Base-by-base conservation (phyloP, 1,140 invertebrate species). In the Cryptotermes secundus region DNA sequence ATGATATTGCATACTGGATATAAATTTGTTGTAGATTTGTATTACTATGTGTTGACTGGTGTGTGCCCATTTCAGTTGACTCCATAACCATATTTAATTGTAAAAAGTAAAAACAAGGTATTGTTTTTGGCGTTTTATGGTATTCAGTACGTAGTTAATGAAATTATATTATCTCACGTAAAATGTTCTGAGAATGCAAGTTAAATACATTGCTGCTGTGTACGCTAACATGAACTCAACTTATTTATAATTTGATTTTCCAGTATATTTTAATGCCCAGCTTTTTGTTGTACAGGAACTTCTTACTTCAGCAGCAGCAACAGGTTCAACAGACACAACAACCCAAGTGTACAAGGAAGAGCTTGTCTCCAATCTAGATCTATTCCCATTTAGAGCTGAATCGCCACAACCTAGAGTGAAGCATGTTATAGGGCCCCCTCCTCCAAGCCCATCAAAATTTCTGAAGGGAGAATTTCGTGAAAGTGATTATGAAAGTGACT, bases 401-500 rank as follows among this genome's bases (percentile, higher is more conserved):
- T 86, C 86, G 83, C 82, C 86, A 34, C 89, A 88, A 86, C 87
- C 83, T 85, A 16, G 79, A 81, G 81, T 59, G 36, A 85, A 86
- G 42, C 80, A 84, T 84, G 82, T 83, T 36, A 84, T 85, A 35
- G 86, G 87, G 45, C 90, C 88, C 79, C 90, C 88, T 85, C 91
- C 92, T 84, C 91, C 90, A 85, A 92, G 92, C 89, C 91, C 94
- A 86, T 92, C 92, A 59, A 93, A 93, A 91, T 94, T 96, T 89
- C 87, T 94, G 81, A 92, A 93, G 86, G 92, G 93, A 80, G 94
- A 95, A 89, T 95, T 94, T 87, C 90, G 91, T 49, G 93, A 90
- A 90, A 94, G 93, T 87, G 95, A 96, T 87, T 95, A 95, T 86
- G 94, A 95, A 88, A 95, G 94, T 87, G 94, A 96, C 87, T 94